A percentile compares a stretch with the other conserved stretches of the same genome.
phyloP scores from a whole-genome alignment of 2,888 invertebrate species.

The Encarsia formosa region DNA sequence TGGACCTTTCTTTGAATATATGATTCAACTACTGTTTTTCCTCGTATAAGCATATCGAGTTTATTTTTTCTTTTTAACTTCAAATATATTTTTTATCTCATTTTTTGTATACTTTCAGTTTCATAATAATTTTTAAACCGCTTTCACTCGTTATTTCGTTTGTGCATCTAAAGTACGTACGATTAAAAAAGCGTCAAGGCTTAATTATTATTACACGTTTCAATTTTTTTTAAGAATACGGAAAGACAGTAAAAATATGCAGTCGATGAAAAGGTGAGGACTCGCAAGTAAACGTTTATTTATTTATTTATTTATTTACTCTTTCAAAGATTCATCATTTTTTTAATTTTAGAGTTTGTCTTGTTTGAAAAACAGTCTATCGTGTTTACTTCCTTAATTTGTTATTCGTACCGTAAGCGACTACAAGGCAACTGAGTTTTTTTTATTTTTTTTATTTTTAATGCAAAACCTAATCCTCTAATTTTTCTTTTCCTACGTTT shows the following conservation, averaged over 20 bases:
- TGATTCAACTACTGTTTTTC: neutral
- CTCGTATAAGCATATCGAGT: no score
- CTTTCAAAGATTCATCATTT: slow-evolving; percentile 1
- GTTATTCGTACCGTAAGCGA: slow-evolving; percentile 15
- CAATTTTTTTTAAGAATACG: no score
- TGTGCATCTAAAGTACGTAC: no score
- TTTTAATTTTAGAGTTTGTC: slow-evolving; percentile 18
- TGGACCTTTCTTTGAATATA: slow-evolving; percentile 7
- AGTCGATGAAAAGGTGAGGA: slow-evolving; percentile 28
- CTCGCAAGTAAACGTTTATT: slow-evolving; percentile 17
- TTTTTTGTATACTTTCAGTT: no score
- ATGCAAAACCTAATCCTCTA: no score
- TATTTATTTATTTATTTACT: neutral
- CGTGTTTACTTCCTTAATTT: slow-evolving; percentile 5
- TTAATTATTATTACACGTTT: slow-evolving; percentile 19
- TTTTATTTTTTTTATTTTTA: no score
- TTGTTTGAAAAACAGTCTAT: slow-evolving; percentile 17
- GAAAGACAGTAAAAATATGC: slow-evolving; percentile 24
- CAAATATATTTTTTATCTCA: no score
- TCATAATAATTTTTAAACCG: no score
- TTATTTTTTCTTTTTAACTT: no score
- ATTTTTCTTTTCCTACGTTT: no score
- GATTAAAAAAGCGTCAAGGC: slow-evolving; percentile 23
- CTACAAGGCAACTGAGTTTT: slow-evolving; percentile 16
- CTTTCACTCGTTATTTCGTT: no score